A percentile compares a stretch with the other conserved stretches of the same genome.
Conservation (phyloP, 2,797 vertebrate genomes). For the Lophius americanus region DNA sequence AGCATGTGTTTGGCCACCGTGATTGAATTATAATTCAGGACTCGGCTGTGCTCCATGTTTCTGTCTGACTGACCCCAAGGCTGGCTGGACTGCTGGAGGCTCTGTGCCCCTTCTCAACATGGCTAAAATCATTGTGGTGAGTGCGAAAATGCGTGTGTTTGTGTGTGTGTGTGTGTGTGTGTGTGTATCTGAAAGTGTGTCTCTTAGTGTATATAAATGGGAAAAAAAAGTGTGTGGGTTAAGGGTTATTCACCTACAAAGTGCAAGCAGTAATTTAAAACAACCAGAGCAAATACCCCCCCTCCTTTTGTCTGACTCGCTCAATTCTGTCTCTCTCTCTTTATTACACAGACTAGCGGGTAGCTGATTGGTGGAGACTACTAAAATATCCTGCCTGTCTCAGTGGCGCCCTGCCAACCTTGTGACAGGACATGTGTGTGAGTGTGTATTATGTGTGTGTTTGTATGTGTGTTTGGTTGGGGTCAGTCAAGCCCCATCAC, state of each 20-base stretch:
- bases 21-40: constrained; percentile 65
- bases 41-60: constrained; percentile 44
- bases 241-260: constrained; percentile 81
- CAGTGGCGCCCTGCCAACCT: constrained; percentile 83
- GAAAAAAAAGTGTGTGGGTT: constrained; percentile 72
- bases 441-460: constrained; percentile 26
- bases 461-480: constrained; percentile 26
- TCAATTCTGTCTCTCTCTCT: constrained; percentile 60
- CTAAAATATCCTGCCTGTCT: constrained; percentile 86
- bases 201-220: too few species aligned
- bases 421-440: constrained; percentile 64
- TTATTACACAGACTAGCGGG: constrained; percentile 91
- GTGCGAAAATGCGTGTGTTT: constrained; percentile 24
- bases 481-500: constrained; percentile 90
- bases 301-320: constrained; percentile 40
- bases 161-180: constrained; percentile 27
- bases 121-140: constrained; percentile 34
- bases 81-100: constrained; percentile 1
- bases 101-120: constrained; percentile 32
- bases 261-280: constrained; percentile 82
- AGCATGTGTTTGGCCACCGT: constrained; percentile 45
- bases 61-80: constrained; percentile 29
- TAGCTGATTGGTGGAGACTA: constrained; percentile 92
- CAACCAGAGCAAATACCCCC: constrained; percentile 73
- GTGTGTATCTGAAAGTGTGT: constrained; percentile 31